A percentile compares a stretch with the other conserved stretches of the same genome.
Evolutionary conservation across 2,797 vertebrate species (phyloP).

Genomic region (Paguma larvata): DNA sequence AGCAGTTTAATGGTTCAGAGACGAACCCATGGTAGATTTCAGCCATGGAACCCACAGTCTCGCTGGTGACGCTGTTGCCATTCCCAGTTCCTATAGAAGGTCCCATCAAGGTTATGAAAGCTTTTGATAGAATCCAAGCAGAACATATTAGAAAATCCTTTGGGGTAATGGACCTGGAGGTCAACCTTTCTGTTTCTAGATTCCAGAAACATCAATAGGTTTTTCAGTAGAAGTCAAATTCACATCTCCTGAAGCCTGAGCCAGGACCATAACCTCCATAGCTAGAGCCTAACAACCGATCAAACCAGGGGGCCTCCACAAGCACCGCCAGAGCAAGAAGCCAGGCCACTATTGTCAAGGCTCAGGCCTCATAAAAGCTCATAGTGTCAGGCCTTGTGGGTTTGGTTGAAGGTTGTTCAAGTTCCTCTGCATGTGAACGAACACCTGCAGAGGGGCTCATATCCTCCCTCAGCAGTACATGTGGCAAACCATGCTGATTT

Average conservation of each 20-base stretch:
- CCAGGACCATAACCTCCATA: not conserved
- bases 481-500: not conserved
- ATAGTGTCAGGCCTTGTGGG: no score
- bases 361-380: accelerated
- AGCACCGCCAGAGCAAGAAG: not conserved
- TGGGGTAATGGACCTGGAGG: not conserved
- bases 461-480: not conserved
- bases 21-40: not conserved
- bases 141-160: not conserved
- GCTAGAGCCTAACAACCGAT: accelerated
- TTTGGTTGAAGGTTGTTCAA: not conserved
- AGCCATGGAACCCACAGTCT: not conserved
- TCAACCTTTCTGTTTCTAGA: not conserved
- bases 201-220: not conserved
- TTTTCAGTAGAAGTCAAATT: not conserved
- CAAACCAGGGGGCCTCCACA: not conserved
- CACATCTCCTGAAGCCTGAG: not conserved
- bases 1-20: not conserved
- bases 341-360: accelerated
- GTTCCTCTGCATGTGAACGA: not conserved
- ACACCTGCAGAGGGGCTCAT: not conserved
- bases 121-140: not conserved
- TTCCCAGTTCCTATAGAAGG: not conserved
- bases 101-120: not conserved
- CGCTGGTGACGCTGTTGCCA: not conserved